Conservation (phyloP, 1,140 invertebrate genomes). For the Eubasilissa regina region DNA sequence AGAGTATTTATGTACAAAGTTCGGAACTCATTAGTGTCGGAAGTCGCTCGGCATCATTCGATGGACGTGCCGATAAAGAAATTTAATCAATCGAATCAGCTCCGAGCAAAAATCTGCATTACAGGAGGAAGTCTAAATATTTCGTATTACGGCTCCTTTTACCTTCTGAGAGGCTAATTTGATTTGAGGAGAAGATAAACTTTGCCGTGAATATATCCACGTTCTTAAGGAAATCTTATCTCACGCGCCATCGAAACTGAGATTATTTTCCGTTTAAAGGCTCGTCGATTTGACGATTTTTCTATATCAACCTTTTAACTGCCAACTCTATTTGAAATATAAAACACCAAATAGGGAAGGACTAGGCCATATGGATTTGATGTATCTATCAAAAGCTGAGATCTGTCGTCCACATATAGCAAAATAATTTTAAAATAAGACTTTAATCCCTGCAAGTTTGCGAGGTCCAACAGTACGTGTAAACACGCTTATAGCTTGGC, state of each 20-base stretch:
- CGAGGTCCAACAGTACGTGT: too few species aligned
- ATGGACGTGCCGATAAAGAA: slow-evolving; percentile 60
- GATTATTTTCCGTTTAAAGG: background rate
- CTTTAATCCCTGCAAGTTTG: too few species aligned
- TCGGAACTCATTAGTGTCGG: slow-evolving; percentile 58
- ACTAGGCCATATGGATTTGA: too few species aligned
- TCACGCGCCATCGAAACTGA: slow-evolving; percentile 7
- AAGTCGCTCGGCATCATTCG: slow-evolving; percentile 43
- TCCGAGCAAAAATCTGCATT: slow-evolving; percentile 27
- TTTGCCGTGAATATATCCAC: background rate
- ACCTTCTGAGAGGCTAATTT: slow-evolving; percentile 44
- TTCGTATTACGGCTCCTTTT: slow-evolving; percentile 42
- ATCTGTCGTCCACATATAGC: too few species aligned
- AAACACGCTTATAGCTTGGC: too few species aligned
- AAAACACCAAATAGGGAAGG: too few species aligned
- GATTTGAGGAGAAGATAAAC: slow-evolving; percentile 29
- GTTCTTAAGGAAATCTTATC: background rate
- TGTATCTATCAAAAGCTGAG: too few species aligned
- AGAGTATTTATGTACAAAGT: slow-evolving; percentile 46
- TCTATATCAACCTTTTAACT: too few species aligned
- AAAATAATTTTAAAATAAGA: too few species aligned
- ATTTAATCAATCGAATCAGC: slow-evolving; percentile 57
- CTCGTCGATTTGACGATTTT: background rate
- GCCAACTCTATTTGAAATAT: too few species aligned
- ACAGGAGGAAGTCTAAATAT: slow-evolving; percentile 38